These are phyloP conservation scores for Hoplostethus atlanticus DNA, from an alignment of 2,797 vertebrate species.

Conservation along the genomic window DNA sequence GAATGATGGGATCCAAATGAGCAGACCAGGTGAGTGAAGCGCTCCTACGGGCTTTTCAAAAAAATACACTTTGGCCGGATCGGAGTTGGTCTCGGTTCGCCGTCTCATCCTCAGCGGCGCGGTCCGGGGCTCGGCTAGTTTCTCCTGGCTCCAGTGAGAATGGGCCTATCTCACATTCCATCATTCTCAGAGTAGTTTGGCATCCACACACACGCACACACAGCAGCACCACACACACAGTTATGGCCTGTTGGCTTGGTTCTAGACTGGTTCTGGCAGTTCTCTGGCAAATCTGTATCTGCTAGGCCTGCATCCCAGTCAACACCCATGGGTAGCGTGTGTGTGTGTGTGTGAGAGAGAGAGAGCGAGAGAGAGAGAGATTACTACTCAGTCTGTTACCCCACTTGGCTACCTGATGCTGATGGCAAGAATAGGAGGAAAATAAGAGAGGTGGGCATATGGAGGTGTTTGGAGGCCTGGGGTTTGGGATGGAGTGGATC, in stretches of 20 bases:
- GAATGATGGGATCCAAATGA: constrained; percentile 30
- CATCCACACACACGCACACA: constrained; percentile 13
- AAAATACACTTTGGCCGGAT: constrained; percentile 20
- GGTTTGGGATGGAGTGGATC: constrained; percentile 14
- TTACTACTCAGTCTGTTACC: constrained; percentile 46
- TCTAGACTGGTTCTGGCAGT: constrained; percentile 38
- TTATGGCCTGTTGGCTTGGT: constrained; percentile 46
- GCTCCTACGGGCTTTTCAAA: constrained; percentile 14
- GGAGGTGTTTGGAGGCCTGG: constrained; percentile 30
- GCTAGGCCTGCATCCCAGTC: constrained; percentile 65
- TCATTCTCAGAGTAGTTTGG: constrained; percentile 59
- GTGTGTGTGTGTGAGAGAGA: constrained; percentile 4
- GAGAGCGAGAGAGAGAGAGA: constrained; percentile 20
- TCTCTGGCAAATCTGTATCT: constrained; percentile 57
- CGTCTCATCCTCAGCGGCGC: constrained; percentile 29
- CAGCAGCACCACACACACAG: constrained; percentile 24
- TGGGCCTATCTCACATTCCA: constrained; percentile 56
- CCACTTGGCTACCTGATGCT: constrained; percentile 56
- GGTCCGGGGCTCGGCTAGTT: constrained; percentile 31
- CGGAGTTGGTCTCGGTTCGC: constrained; percentile 25
- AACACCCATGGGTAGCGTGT: constrained; percentile 27
- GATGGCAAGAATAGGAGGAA: constrained; percentile 44
- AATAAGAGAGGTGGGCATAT: constrained; percentile 43
- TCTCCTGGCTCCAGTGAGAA: constrained; percentile 35
- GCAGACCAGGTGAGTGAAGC: constrained; percentile 32